Conservation (phyloP, 2,888 invertebrate genomes). For the Boloria euphrosyne region DNA sequence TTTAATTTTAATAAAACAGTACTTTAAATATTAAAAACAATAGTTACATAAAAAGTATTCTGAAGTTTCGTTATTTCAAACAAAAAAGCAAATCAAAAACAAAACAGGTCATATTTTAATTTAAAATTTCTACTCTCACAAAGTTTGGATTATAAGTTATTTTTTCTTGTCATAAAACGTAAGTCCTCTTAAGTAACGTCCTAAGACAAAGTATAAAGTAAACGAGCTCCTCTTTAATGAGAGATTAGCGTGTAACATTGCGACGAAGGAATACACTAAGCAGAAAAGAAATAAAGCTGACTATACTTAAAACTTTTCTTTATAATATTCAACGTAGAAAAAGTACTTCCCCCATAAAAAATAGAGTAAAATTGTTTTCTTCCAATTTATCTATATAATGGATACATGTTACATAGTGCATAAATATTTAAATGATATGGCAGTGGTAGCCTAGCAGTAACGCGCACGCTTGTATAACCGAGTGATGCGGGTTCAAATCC, state of each 20-base stretch:
- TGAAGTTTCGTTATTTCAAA: neutral
- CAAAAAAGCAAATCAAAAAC: neutral
- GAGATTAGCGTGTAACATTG: slow-evolving; percentile 23
- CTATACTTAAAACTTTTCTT: neutral
- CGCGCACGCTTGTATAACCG: too few relatives aligned
- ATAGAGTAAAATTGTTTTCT: too few relatives aligned
- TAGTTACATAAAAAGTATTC: neutral
- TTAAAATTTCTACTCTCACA: slow-evolving; percentile 9
- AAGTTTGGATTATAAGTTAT: slow-evolving; percentile 8
- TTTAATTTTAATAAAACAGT: too few relatives aligned
- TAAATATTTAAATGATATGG: too few relatives aligned
- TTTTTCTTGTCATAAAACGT: slow-evolving; percentile 18
- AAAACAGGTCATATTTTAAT: slow-evolving; percentile 12
- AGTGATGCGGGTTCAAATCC: too few relatives aligned
- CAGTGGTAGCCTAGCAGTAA: too few relatives aligned
- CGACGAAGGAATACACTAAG: slow-evolving; percentile 10
- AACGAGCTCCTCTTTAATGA: slow-evolving; percentile 19
- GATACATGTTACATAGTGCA: too few relatives aligned
- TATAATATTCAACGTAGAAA: too few relatives aligned
- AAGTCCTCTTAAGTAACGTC: slow-evolving; percentile 14
- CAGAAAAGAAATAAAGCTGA: slow-evolving; percentile 3
- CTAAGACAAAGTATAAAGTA: slow-evolving; percentile 19
- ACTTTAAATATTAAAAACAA: too few relatives aligned
- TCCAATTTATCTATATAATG: too few relatives aligned
- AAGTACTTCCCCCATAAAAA: too few relatives aligned